Evolutionary conservation across 1,140 invertebrate genomes (phyloP).

Genomic region (Bombyx mori): ASM3026992v2 NC_085132.1:4189501-4190000

Average conservation of each 20-base stretch:
- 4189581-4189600: too few relatives aligned
- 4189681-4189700: conserved; percentile 21
- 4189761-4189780: conserved; percentile 61
- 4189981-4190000: neutral
- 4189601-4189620: too few relatives aligned
- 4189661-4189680: neutral
- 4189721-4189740: conserved; percentile 47
- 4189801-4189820: conserved; percentile 47
- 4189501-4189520: conserved; percentile 15
- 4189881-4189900: conserved; percentile 68
- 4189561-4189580: too few relatives aligned
- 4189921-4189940: conserved; percentile 66
- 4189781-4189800: conserved; percentile 50
- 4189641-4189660: too few relatives aligned
- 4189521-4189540: too few relatives aligned
- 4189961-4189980: neutral
- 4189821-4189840: conserved; percentile 35
- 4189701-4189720: conserved; percentile 43
- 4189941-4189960: conserved; percentile 25
- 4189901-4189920: conserved; percentile 69
- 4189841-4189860: conserved; percentile 64
- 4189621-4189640: too few relatives aligned
- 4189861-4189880: conserved; percentile 71
- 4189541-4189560: too few relatives aligned
- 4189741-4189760: conserved; percentile 51